phyloP scores from a whole-genome alignment of 2,797 vertebrate species.

The Heteromormyrus szaboi region DNA sequence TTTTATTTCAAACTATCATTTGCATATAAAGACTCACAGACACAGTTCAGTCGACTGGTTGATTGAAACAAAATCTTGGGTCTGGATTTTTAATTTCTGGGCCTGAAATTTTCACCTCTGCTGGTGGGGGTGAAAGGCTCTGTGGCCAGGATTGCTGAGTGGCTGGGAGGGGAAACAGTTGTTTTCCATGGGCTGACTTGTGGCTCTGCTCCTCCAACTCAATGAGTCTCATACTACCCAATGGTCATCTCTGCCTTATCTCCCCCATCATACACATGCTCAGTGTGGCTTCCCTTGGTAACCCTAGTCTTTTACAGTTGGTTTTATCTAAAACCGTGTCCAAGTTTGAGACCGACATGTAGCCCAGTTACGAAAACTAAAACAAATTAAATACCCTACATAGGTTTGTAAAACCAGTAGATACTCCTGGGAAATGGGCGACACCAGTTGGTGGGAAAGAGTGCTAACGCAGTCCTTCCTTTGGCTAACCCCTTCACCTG shows the following conservation, averaged over 20 bases:
- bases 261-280: not conserved
- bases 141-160: constrained; percentile 42
- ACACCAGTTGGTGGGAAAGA: not conserved
- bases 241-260: not conserved
- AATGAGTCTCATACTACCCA: not conserved
- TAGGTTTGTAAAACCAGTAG: not conserved
- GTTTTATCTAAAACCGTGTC: not conserved
- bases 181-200: not conserved
- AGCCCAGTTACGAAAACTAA: not conserved
- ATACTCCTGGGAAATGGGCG: not conserved
- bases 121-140: constrained; percentile 60
- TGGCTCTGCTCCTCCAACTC: not conserved
- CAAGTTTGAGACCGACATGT: not conserved
- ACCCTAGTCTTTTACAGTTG: not conserved
- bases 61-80: not conserved
- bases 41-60: not conserved
- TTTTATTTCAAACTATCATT: not conserved
- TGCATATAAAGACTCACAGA: not conserved
- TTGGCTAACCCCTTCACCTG: not conserved
- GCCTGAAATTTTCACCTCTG: not conserved
- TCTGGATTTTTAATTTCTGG: not conserved
- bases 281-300: not conserved
- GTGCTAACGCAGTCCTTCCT: not conserved
- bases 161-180: not conserved
- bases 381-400: not conserved